Base-by-base conservation (phyloP, 2,888 invertebrate species). In the Eupeodes latifasciatus region DNA sequence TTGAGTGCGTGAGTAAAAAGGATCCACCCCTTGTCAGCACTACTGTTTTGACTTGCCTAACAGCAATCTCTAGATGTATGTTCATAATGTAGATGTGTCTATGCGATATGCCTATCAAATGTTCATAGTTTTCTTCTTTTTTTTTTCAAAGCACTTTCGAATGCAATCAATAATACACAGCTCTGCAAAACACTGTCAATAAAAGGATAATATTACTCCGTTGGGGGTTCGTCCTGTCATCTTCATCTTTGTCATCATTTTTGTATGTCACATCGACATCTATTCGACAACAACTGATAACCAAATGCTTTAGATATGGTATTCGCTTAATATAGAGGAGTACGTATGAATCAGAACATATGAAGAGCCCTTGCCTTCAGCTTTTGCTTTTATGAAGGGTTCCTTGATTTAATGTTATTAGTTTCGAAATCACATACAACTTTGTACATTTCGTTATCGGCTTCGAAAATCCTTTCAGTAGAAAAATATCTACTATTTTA, bases 321-420 rank as follows among this genome's bases (percentile, higher is more conserved):
- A 74, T 51, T 55, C 55, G 49, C 44, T 36, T 69, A 51, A 51
- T 69, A 27, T 27, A 27, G 27, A 69, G 53, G n/a, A 34, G n/a
- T 59, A 5, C 49, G 27, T 27, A 27, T 27, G 27, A 27, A 27
- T n/a, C 27, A 27, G 27, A 40, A 36, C 34, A 27, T 69, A 36
- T 36, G 34, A 34, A 40, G 19, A 27, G 12, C n/a, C 40, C 2
- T 27, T 27, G 27, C 40, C 40, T 67, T 51, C 16, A 40, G 19
- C 12, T 51, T 11, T 0, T 44, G 66, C 27, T 69, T 69, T 55
- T 44, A 34, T 44, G 67, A 86, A 81, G 85, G 85, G 88, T 81
- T 78, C 74, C 67, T 51, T 81, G 85, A 88, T 88, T 88, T 88
- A 88, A 81, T 88, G 85, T 85, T 88, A 85, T 88, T 85, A 88